phyloP scores from a whole-genome alignment of 2,888 invertebrate genomes.

The Ptilodon capucinus region DNA sequence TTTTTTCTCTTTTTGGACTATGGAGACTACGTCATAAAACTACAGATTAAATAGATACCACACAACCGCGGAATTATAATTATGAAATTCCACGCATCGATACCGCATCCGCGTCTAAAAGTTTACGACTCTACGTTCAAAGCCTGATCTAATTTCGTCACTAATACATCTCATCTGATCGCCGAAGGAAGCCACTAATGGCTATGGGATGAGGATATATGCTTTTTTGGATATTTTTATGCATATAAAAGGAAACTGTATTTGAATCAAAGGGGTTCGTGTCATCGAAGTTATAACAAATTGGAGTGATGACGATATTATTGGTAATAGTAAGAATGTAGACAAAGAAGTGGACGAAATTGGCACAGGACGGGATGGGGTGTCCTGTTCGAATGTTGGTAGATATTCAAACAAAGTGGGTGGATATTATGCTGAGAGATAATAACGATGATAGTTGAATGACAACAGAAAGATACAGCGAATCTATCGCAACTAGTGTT shows the following conservation, averaged over 20 bases:
- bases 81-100: conserved; percentile 1
- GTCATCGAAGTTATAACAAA: background rate
- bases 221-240: conserved; percentile 3
- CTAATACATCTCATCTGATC: conserved; percentile 33
- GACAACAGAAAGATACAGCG: too few relatives aligned
- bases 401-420: background rate
- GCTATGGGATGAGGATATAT: conserved; percentile 36
- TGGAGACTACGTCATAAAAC: background rate
- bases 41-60: background rate
- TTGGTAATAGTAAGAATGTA: background rate
- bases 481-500: too few relatives aligned
- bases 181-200: conserved; percentile 42
- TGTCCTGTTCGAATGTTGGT: background rate
- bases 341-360: background rate
- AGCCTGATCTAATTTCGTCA: conserved; percentile 19
- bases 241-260: conserved; percentile 1
- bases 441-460: background rate
- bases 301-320: background rate
- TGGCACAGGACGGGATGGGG: background rate
- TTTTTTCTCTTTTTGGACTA: too few relatives aligned
- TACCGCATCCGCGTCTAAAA: conserved; percentile 14
- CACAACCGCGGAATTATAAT: background rate
- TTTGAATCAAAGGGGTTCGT: background rate
- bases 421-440: background rate
- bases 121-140: conserved; percentile 16